These are phyloP conservation scores for Aptenodytes patagonicus DNA, from an alignment of 2,113 vertebrate species.

Conservation along the genomic window DNA sequence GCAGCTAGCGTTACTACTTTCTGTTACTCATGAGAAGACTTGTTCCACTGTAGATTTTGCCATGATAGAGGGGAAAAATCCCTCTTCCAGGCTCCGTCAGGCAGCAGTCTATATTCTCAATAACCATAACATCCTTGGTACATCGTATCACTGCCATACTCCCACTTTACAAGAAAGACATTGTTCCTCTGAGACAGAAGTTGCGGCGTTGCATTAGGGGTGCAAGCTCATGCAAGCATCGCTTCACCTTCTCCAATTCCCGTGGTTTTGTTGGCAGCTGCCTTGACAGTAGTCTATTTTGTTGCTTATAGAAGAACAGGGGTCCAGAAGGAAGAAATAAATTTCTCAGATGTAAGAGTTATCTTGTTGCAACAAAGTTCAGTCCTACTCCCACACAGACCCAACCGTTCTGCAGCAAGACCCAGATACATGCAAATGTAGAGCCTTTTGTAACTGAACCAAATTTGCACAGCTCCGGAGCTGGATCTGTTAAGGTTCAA, in stretches of 20 bases:
- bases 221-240: neutral
- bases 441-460: constrained; percentile 19
- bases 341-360: neutral
- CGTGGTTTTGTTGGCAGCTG: neutral
- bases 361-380: neutral
- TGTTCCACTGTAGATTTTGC: neutral
- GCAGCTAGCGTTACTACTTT: neutral
- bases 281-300: neutral
- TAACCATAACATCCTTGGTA: neutral
- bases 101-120: neutral
- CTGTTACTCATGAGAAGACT: neutral
- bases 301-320: neutral
- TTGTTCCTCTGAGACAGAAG: neutral
- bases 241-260: neutral
- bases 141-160: neutral
- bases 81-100: neutral
- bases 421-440: constrained; percentile 49
- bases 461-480: neutral
- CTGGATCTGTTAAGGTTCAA: constrained; percentile 13
- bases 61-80: neutral
- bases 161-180: neutral
- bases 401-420: neutral
- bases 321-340: neutral
- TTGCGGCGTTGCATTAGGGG: neutral
- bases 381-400: constrained; percentile 22